These are phyloP conservation scores for Cerastoderma edule DNA, from an alignment of 2,888 invertebrate species.

Conservation along the genomic window DNA sequence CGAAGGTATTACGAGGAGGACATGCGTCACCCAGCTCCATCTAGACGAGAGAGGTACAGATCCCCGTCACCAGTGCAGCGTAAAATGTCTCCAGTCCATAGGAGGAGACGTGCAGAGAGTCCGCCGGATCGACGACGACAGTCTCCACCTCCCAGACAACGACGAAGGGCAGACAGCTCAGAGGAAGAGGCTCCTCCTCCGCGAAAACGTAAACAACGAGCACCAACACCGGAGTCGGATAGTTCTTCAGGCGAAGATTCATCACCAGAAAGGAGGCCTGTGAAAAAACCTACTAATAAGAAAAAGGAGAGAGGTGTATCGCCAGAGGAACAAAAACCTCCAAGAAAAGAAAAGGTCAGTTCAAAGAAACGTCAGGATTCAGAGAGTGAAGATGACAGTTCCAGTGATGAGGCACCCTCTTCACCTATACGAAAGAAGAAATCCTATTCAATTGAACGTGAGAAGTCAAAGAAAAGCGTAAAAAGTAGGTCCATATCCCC, in stretches of 20 bases:
- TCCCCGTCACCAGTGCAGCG: constrained; percentile 47
- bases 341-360: constrained; percentile 17
- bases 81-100: constrained; percentile 1
- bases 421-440: not conserved
- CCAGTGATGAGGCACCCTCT: constrained; percentile 34
- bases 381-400: constrained; percentile 37
- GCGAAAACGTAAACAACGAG: not conserved
- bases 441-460: constrained; percentile 4
- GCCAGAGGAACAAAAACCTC: constrained; percentile 21
- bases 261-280: constrained; percentile 49
- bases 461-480: constrained; percentile 15
- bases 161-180: constrained; percentile 18
- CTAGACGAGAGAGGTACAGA: constrained; percentile 29
- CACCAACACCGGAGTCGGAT: constrained; percentile 27
- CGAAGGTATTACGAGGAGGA: constrained; percentile 43
- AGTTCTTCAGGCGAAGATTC: constrained; percentile 50
- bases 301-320: constrained; percentile 51
- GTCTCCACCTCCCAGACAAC: constrained; percentile 10
- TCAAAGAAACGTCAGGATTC: constrained; percentile 6
- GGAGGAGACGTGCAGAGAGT: constrained; percentile 17
- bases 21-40: constrained; percentile 20
- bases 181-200: constrained; percentile 22
- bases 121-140: constrained; percentile 33
- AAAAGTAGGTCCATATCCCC: constrained; percentile 11
- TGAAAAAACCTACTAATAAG: constrained; percentile 37